A percentile compares a stretch with the other conserved stretches of the same genome.
Conservation (phyloP, 2,888 invertebrate genomes). For the Drosophila tripunctata region DNA sequence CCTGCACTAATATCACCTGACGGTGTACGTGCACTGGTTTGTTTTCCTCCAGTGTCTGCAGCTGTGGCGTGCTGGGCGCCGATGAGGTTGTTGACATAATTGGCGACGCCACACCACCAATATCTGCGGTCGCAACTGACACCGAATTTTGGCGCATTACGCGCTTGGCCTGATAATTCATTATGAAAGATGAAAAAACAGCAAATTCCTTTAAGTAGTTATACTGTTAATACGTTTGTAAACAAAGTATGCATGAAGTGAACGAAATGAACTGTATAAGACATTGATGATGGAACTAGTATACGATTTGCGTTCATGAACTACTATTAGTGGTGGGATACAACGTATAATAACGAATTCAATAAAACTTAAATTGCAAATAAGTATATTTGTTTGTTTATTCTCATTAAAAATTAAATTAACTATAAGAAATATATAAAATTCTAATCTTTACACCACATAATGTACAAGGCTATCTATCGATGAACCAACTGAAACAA, state of each 20-base stretch:
- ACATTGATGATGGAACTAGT: not conserved
- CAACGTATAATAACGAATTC: too few species aligned
- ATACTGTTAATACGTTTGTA: not conserved
- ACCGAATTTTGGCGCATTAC: slow-evolving; percentile 74
- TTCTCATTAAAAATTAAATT: too few species aligned
- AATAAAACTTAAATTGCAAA: too few species aligned
- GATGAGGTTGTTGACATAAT: slow-evolving; percentile 53
- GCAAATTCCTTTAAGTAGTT: not conserved
- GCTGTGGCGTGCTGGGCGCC: slow-evolving; percentile 55
- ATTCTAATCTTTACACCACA: too few species aligned
- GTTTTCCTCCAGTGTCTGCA: slow-evolving; percentile 46
- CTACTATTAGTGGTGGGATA: not conserved
- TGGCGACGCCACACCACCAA: slow-evolving; percentile 41
- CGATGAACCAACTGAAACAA: not conserved
- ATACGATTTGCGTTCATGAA: not conserved
- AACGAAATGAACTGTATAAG: not conserved
- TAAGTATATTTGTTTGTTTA: too few species aligned
- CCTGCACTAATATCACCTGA: slow-evolving; percentile 62
- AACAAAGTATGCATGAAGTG: not conserved
- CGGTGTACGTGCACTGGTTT: slow-evolving; percentile 68
- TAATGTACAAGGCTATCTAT: too few species aligned
- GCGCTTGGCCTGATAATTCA: slow-evolving; percentile 77
- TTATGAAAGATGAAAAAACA: slow-evolving; percentile 6
- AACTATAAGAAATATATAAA: too few species aligned
- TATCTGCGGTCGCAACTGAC: slow-evolving; percentile 47